Conservation (phyloP, 2,113 vertebrate genomes). For the Laticauda laticaudata region DNA sequence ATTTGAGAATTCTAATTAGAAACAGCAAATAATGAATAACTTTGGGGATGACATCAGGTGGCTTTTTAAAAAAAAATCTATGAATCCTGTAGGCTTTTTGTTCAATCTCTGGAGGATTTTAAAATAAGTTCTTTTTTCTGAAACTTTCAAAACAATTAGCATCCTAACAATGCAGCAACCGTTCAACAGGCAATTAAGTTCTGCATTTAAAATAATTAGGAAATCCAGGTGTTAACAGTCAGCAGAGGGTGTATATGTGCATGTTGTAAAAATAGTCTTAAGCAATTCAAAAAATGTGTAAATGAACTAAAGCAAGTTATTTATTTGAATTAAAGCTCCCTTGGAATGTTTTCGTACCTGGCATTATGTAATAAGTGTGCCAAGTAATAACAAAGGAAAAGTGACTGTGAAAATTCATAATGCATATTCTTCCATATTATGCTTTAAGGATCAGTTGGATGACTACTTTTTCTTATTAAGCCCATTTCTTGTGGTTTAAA, state of each 20-base stretch:
- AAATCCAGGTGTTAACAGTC: constrained; percentile 32
- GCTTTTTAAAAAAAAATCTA: constrained; percentile 10
- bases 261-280: constrained; percentile 21
- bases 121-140: constrained; percentile 30
- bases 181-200: constrained; percentile 58
- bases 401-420: background rate
- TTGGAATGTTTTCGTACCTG: background rate
- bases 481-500: background rate
- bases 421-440: background rate
- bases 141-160: constrained; percentile 33
- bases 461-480: background rate
- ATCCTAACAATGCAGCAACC: constrained; percentile 50
- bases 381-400: background rate
- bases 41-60: background rate
- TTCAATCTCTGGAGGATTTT: constrained; percentile 17
- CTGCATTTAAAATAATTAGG: constrained; percentile 52
- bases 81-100: constrained; percentile 7
- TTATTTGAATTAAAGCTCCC: background rate
- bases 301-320: constrained; percentile 1
- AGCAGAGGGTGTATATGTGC: background rate
- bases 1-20: background rate
- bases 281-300: background rate
- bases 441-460: background rate
- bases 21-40: background rate
- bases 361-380: background rate